Evolutionary conservation across 2,113 vertebrate genomes (phyloP).

Genomic region (Mesitornis unicolor): DNA sequence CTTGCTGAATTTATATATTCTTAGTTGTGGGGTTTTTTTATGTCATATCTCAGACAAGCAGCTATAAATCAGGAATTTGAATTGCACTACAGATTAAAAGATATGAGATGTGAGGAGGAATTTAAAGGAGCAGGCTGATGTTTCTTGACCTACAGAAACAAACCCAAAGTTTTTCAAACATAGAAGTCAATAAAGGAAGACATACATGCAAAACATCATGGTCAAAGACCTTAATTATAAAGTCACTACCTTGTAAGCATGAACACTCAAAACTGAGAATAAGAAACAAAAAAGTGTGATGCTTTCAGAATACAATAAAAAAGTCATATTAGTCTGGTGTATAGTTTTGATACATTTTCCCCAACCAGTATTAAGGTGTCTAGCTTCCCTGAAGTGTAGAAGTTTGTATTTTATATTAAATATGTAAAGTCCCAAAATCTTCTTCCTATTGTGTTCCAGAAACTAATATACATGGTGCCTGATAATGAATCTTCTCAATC

Average conservation of each 20-base stretch:
- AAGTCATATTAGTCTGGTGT: rapidly evolving
- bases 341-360: neutral
- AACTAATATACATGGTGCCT: neutral
- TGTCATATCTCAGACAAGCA: neutral
- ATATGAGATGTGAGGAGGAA: neutral
- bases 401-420: neutral
- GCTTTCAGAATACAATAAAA: neutral
- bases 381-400: neutral
- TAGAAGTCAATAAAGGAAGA: neutral
- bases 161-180: neutral
- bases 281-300: neutral
- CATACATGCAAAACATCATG: neutral
- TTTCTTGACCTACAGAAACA: neutral
- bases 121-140: neutral
- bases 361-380: rapidly evolving
- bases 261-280: neutral
- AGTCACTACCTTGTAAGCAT: neutral
- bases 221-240: neutral
- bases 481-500: neutral
- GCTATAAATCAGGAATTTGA: neutral
- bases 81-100: neutral
- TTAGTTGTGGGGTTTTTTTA: neutral
- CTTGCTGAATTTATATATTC: neutral
- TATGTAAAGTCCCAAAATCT: neutral
- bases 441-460: neutral